Percentiles rank a stretch among this genome's conserved stretches.
Conservation (phyloP, 1,140 invertebrate species). For the Heterodera carotae region DNA sequence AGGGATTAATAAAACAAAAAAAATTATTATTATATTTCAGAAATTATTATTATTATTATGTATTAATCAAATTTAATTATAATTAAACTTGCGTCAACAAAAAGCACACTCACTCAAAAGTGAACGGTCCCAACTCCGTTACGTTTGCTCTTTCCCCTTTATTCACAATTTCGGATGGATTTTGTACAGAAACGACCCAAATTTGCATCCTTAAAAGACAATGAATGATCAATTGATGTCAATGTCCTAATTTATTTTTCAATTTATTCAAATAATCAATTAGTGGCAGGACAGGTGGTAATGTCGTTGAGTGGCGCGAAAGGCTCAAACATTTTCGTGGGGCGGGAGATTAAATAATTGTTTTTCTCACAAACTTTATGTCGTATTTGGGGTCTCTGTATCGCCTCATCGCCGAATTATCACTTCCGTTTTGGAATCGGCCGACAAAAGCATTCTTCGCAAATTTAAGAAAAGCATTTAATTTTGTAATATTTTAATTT, state of each 20-base stretch:
- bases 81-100: no score
- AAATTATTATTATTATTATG: no score
- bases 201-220: conserved; percentile 25
- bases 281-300: no score
- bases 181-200: conserved; percentile 50
- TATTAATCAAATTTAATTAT: no score
- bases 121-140: conserved; percentile 56
- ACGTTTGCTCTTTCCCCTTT: conserved; percentile 51
- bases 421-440: conserved; percentile 37
- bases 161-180: conserved; percentile 47
- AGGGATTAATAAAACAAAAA: not conserved
- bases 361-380: conserved; percentile 9
- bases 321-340: no score
- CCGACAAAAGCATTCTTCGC: conserved; percentile 39
- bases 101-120: conserved; percentile 42
- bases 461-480: not conserved
- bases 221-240: no score
- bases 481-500: not conserved
- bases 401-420: conserved; percentile 32
- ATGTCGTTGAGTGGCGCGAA: no score
- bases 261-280: no score
- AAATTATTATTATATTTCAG: no score
- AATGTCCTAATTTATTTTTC: no score
- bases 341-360: not conserved
- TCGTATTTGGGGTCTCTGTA: conserved; percentile 36